phyloP scores from a whole-genome alignment of 2,113 vertebrate species.

The Ivindomyrus marchei region DNA sequence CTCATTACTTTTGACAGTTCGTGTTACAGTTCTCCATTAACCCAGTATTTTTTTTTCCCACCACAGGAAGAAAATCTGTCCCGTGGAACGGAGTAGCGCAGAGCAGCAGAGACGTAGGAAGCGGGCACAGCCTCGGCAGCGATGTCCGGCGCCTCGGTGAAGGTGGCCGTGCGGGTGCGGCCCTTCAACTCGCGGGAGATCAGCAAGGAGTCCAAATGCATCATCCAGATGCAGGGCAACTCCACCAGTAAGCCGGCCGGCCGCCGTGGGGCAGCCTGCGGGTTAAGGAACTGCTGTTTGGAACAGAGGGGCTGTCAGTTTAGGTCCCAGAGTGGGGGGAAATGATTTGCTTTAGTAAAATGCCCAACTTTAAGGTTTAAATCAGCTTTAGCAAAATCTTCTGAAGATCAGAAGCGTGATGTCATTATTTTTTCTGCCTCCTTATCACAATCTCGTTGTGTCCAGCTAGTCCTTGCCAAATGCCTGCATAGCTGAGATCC shows the following conservation, averaged over 20 bases:
- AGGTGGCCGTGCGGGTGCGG: constrained; percentile 91
- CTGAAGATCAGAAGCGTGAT: not conserved
- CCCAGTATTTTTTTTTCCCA: constrained; percentile 25
- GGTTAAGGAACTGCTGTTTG: not conserved
- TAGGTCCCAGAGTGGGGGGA: too few species aligned
- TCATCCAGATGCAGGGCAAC: constrained; percentile 99
- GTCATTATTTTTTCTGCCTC: not conserved
- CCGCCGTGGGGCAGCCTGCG: not conserved
- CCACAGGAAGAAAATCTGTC: constrained; percentile 37
- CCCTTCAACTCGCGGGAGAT: constrained; percentile 94
- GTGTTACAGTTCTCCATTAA: not conserved
- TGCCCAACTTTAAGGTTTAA: not conserved
- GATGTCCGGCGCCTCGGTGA: constrained; percentile 97
- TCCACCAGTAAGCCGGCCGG: constrained; percentile 83
- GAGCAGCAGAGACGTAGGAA: not conserved
- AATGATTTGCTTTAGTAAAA: not conserved
- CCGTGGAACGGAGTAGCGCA: not conserved
- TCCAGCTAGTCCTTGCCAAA: not conserved
- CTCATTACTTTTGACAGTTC: not conserved
- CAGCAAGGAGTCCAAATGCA: constrained; percentile 95
- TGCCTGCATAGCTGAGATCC: not conserved
- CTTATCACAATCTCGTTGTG: not conserved
- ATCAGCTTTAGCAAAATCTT: too few species aligned
- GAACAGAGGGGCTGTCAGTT: not conserved
- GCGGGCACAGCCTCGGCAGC: constrained; percentile 31